phyloP scores from a whole-genome alignment of 2,797 vertebrate genomes.

The Chaetophractus vellerosus region DNA sequence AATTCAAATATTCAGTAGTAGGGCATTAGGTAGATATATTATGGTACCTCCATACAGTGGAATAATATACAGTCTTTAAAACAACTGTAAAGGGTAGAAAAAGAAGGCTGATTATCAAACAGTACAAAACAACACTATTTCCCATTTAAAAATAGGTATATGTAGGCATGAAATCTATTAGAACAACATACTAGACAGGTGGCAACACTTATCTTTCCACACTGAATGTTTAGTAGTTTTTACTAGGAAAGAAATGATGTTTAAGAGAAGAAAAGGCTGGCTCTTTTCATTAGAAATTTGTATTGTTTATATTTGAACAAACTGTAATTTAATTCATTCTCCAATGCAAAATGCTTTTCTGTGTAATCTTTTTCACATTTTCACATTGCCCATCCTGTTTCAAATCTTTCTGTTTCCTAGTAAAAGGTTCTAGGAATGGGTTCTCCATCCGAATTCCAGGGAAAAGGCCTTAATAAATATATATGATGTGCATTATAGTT shows the following conservation, averaged over 20 bases:
- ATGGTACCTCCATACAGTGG: neutral
- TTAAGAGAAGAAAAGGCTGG: constrained; percentile 5
- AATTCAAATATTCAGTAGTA: constrained; percentile 31
- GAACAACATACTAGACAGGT: neutral
- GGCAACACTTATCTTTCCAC: neutral
- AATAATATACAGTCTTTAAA: constrained; percentile 44
- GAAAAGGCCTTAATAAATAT: neutral
- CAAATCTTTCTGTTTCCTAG: constrained; percentile 37
- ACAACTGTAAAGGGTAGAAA: neutral
- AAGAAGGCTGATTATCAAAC: neutral
- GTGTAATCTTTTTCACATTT: constrained; percentile 36
- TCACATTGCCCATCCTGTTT: constrained; percentile 29
- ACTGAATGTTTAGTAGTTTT: neutral
- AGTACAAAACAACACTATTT: neutral
- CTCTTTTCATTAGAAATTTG: constrained; percentile 6
- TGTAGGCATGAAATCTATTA: neutral
- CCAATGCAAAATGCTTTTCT: constrained; percentile 43
- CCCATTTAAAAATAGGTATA: constrained; percentile 16
- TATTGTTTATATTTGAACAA: constrained; percentile 47
- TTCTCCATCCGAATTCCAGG: neutral
- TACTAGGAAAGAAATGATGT: constrained; percentile 42
- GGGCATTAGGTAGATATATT: neutral
- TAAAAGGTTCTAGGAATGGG: neutral
- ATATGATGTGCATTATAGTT: neutral
- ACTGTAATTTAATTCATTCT: constrained; percentile 36